Base-by-base conservation (phyloP, 2,113 vertebrate species). In the Monopterus albus region DNA sequence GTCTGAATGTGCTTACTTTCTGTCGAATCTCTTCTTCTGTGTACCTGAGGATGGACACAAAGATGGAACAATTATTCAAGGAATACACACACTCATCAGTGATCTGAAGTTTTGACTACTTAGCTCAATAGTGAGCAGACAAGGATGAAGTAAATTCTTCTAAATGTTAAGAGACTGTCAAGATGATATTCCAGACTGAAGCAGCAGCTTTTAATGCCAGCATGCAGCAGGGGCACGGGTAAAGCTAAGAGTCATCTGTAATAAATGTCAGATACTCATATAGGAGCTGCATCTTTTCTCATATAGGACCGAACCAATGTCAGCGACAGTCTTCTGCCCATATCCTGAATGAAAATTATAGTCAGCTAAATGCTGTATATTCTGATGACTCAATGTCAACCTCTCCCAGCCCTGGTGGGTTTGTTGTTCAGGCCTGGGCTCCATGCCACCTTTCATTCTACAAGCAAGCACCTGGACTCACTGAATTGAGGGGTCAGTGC, bases 1-100 rank as follows among this genome's bases (percentile, higher is more conserved):
- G 98, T 72, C 98, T 94, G 85, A 99, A 99, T 0, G 97, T 98
- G 82, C 94, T 96, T 23, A 99, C 98, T 85, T 99, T 99, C 92
- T 99, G 97, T 14, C 90, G 91, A 66, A 98, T 98, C 89, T 98
- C 98, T 78, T 98, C 96, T 75, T 97, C 96, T 0, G 95, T 95
- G 90, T 99, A 99, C 89, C 98, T 99, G 90, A 38, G 65, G 40
- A 69, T 0, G 23, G 28, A 56, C 14, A 62, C 2, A 6, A 60
- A 75, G 26, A 75, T 23, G 67, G 9, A 56, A 7, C 10, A 38
- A 42, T 79, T 51, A 78, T 39, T 5, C 28, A 11, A 26, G 39
- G 60, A 6, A 40, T 29, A 21, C 38, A 42, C 15, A 68, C 25
- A 36, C 21, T 38, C 20, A 62, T 39, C 38, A 28, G 7, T 39